Conservation (phyloP, 2,888 invertebrate species). For the Nemotelus nigrinus region DNA sequence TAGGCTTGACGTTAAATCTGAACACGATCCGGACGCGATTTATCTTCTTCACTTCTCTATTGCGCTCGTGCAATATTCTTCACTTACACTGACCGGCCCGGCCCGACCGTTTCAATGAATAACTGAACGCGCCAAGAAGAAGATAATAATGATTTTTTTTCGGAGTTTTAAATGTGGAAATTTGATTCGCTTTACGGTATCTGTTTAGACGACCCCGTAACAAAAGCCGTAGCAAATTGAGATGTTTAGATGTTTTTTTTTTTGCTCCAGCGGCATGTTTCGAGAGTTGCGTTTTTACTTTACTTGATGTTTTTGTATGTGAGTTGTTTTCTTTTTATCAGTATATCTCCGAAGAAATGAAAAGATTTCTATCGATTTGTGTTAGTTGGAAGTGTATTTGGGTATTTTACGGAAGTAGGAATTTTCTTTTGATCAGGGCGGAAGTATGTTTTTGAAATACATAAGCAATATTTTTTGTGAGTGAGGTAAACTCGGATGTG, state of each 20-base stretch:
- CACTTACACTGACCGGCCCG: not conserved
- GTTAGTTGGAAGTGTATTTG: not conserved
- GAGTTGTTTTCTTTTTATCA: not conserved
- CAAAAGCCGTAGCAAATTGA: constrained; percentile 21
- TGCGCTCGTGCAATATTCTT: not conserved
- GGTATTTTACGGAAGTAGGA: too few relatives aligned
- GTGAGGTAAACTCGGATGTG: too few relatives aligned
- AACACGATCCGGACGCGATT: constrained; percentile 15
- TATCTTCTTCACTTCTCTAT: constrained; percentile 38
- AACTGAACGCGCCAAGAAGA: constrained; percentile 7
- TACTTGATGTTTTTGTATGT: not conserved
- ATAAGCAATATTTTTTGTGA: too few relatives aligned
- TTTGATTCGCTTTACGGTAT: constrained; percentile 46
- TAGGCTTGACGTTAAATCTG: constrained; percentile 45
- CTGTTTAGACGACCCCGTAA: constrained; percentile 45
- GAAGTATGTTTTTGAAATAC: too few relatives aligned
- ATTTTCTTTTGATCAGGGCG: too few relatives aligned
- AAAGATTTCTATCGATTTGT: not conserved
- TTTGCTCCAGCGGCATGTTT: too few relatives aligned
- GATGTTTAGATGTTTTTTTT: constrained; percentile 29
- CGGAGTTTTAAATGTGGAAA: not conserved
- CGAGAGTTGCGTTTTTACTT: not conserved
- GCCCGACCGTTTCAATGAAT: constrained; percentile 22
- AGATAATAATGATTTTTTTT: not conserved
- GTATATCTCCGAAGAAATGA: not conserved